Percentiles rank a stretch among this genome's conserved stretches.
These are phyloP conservation scores for Leptopilina boulardi DNA, from an alignment of 1,140 invertebrate species.

Conservation along the genomic window DNA sequence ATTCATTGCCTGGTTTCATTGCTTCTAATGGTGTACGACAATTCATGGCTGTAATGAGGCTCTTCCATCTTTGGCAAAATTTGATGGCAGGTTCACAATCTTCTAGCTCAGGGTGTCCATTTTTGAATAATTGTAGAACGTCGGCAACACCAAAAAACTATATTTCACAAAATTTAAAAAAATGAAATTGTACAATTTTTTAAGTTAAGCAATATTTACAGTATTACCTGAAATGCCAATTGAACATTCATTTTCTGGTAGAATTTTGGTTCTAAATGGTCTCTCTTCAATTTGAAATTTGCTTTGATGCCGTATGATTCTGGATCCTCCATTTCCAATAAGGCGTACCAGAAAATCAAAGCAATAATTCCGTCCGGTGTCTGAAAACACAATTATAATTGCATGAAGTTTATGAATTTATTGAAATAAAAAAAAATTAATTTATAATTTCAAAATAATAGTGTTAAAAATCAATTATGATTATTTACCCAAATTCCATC, in stretches of 20 bases:
- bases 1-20: too few species aligned
- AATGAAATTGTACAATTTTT: not conserved
- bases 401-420: not conserved
- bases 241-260: conserved; percentile 39
- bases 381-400: not conserved
- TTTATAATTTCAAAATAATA: not conserved
- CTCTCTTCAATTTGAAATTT: conserved; percentile 35
- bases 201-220: not conserved
- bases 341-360: conserved; percentile 34
- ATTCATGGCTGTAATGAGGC: conserved; percentile 45
- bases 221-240: conserved; percentile 34
- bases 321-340: conserved; percentile 31
- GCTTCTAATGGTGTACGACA: conserved; percentile 37
- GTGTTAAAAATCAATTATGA: too few species aligned
- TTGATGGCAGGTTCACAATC: conserved; percentile 36
- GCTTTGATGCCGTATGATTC: conserved; percentile 28
- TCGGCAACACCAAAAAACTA: conserved; percentile 41
- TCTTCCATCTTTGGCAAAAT: conserved; percentile 41
- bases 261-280: conserved; percentile 23
- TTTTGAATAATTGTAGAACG: conserved; percentile 34
- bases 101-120: conserved; percentile 32
- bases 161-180: not conserved
- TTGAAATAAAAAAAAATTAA: not conserved
- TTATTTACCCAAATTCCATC: conserved; percentile 26
- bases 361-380: conserved; percentile 24